Percentiles rank a stretch among this genome's conserved stretches.
Conservation (phyloP, 2,113 vertebrate genomes). For the Lophotis ruficrista region DNA sequence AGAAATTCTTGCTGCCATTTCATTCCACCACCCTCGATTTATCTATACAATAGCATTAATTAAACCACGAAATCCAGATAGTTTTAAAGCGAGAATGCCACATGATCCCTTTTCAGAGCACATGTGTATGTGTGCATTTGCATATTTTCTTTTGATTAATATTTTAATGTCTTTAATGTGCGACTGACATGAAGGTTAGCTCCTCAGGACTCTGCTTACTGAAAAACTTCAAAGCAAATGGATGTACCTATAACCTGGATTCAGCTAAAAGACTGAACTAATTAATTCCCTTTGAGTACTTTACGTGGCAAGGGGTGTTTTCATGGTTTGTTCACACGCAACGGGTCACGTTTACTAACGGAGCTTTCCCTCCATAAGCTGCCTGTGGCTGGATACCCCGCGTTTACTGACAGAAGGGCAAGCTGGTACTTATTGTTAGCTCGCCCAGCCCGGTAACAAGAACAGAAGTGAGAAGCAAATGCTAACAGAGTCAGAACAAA, state of each 20-base stretch:
- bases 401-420: neutral
- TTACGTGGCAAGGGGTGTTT: neutral
- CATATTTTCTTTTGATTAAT: neutral
- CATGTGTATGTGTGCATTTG: rapidly evolving
- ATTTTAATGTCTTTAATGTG: neutral
- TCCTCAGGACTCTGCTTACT: neutral
- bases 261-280: neutral
- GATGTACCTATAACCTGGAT: neutral
- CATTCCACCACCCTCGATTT: neutral
- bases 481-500: neutral
- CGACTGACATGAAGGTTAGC: neutral
- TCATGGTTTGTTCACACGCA: neutral
- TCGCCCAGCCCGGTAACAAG: neutral
- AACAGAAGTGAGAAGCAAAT: neutral
- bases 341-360: neutral
- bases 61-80: neutral
- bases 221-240: neutral
- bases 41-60: neutral
- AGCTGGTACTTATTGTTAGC: neutral
- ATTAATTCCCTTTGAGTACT: neutral
- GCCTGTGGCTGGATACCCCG: neutral
- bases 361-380: neutral
- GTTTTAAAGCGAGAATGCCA: neutral
- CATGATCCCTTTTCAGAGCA: neutral
- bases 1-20: neutral